Base-by-base conservation (phyloP, 1,140 invertebrate genomes). In the Microplitis mediator region DNA sequence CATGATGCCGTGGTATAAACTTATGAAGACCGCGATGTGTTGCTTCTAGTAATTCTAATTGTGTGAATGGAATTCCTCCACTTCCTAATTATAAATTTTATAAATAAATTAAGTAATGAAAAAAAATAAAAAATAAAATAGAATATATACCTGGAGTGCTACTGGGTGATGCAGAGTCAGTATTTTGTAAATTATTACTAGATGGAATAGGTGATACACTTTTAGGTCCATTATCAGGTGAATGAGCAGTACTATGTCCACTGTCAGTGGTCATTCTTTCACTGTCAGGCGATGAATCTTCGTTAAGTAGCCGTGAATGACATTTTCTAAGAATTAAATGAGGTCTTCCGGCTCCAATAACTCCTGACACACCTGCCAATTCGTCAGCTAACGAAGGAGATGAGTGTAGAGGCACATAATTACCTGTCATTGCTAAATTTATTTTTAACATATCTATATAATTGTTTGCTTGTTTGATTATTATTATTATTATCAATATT, bases 11-110 rank as follows among this genome's bases (percentile, higher is more conserved):
- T 0, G 97, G 96, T 75, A 98, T 91, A 81, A 99, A 99, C 84
- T 97, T 97, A 85, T 98, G 96, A 81, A 98, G 89, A 4, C 95
- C 96, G 76, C 97, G 89, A 83, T 99, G 97, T 3, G 97, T 98
- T 1, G 96, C 95, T 88, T 97, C 96, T n/a, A 96, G 86, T 86
- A 96, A 91, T 82, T 96, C 95, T 51, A 96, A 86, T 80, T 95
- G 94, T 63, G 91, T 92, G 72, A 94, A 94, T 2, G 93, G 91
- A 13, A 94, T 88, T 14, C 91, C 91, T 11, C 91, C 91, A 1
- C 91, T 84, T 73, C 84, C 85, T 86, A n/a, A 63, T 66, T 16
- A 34, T 31, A 1, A 8, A 51, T 51, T 9, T 61, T 34, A 31
- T 58, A 63, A 74, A 62, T 58, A 68, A 72, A 60, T 35, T 63